Percentiles rank a stretch among this genome's conserved stretches.
phyloP scores from a whole-genome alignment of 2,888 invertebrate species.

The Quadroppia sp. region DNA sequence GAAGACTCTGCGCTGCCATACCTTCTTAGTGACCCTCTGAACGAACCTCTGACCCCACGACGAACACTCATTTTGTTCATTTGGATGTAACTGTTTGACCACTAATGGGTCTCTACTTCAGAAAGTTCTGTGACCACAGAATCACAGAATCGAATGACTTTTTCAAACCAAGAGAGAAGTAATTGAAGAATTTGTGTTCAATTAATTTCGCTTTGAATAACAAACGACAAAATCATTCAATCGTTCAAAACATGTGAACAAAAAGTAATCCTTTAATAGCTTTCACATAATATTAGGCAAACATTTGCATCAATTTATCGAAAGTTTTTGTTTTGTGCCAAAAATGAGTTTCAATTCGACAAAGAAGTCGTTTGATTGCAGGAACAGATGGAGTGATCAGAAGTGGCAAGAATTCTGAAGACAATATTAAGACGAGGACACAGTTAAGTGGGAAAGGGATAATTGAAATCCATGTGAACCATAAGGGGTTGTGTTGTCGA shows the following conservation, averaged over 20 bases:
- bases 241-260: not conserved
- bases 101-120: conserved; percentile 4
- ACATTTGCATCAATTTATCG: conserved; percentile 6
- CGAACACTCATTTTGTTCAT: conserved; percentile 47
- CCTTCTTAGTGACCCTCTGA: conserved; percentile 49
- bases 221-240: not conserved
- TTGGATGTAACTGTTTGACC: not conserved
- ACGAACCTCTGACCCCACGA: conserved; percentile 49
- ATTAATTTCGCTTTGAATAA: not conserved
- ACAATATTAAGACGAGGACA: not conserved
- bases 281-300: not conserved
- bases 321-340: not conserved
- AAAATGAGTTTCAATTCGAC: not conserved
- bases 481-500: not conserved
- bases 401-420: not conserved
- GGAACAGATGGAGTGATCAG: conserved; percentile 2
- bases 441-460: not conserved
- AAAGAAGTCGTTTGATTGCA: not conserved
- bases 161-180: not conserved
- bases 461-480: conserved; percentile 14
- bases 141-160: not conserved
- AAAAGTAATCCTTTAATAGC: not conserved
- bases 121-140: not conserved
- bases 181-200: not conserved
- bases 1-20: conserved; percentile 50